A percentile compares a stretch with the other conserved stretches of the same genome.
Conservation (phyloP, 2,888 invertebrate species). For the Globia sparganii region DNA sequence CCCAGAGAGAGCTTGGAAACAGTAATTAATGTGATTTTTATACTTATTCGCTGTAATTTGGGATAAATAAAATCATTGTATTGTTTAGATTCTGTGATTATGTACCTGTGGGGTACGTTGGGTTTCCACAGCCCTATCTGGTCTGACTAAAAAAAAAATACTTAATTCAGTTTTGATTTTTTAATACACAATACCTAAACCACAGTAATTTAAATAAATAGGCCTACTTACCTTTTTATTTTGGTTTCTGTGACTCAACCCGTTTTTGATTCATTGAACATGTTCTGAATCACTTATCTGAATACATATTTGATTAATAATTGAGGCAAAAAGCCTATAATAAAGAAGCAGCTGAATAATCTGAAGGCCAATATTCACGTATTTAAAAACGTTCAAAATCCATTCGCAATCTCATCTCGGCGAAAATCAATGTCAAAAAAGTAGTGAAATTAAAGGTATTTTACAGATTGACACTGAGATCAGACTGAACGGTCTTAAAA, state of each 20-base stretch:
- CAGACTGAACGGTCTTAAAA: too few relatives aligned
- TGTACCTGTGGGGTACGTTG: conserved; percentile 85
- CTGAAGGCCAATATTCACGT: too few relatives aligned
- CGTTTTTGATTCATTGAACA: conserved; percentile 8
- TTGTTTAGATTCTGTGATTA: conserved; percentile 86
- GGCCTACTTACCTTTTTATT: conserved; percentile 33
- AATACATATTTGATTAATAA: conserved; percentile 3
- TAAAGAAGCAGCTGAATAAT: conserved; percentile 4
- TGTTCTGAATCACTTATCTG: conserved; percentile 24
- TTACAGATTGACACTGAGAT: too few relatives aligned
- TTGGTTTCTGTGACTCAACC: conserved; percentile 32
- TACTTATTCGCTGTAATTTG: conserved; percentile 83
- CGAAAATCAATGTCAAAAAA: too few relatives aligned
- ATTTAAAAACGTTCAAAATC: too few relatives aligned
- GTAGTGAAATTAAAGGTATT: too few relatives aligned
- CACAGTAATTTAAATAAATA: conserved; percentile 27
- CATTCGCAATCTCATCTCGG: too few relatives aligned
- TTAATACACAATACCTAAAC: conserved; percentile 21
- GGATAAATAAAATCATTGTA: conserved; percentile 80
- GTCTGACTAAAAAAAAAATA: conserved; percentile 82
- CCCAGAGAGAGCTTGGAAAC: conserved; percentile 80
- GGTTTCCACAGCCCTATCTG: conserved; percentile 82
- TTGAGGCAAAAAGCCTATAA: not conserved
- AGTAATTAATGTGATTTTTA: conserved; percentile 86
- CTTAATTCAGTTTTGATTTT: conserved; percentile 57